Evolutionary conservation across 1,140 invertebrate genomes (phyloP).

Genomic region (Dryas iulia): DNA sequence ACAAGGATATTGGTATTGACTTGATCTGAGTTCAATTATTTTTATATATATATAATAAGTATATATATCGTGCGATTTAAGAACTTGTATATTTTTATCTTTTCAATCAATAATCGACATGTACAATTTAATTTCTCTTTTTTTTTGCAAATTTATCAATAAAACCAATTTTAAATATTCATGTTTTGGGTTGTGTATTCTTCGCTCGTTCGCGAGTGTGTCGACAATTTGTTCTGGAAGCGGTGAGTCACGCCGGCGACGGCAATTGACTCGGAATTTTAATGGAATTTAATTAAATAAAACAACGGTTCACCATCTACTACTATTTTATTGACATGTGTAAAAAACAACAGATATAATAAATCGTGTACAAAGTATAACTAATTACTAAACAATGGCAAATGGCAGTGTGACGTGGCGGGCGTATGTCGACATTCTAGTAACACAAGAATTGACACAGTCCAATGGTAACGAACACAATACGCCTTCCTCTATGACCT

Average conservation of each 20-base stretch:
- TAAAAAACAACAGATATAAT: conserved; percentile 62
- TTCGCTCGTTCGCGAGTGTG: conserved; percentile 23
- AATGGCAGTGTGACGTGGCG: conserved; percentile 72
- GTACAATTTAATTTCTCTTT: conserved; percentile 75
- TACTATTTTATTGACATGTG: conserved; percentile 70
- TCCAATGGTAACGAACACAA: conserved; percentile 70
- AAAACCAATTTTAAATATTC: conserved; percentile 79
- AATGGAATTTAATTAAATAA: conserved; percentile 74
- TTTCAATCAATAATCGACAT: conserved; percentile 77
- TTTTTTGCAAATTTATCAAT: conserved; percentile 78
- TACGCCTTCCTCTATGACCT: conserved; percentile 56
- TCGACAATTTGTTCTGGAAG: conserved; percentile 12
- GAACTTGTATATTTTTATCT: conserved; percentile 79
- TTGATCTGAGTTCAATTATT: conserved; percentile 74
- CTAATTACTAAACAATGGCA: too few species aligned
- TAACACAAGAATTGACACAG: conserved; percentile 81
- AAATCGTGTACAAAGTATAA: conserved; percentile 57
- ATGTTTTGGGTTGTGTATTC: conserved; percentile 55
- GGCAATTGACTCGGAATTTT: conserved; percentile 69
- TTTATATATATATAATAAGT: conserved; percentile 61
- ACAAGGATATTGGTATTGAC: conserved; percentile 79
- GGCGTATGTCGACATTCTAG: conserved; percentile 80
- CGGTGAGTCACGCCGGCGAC: conserved; percentile 52
- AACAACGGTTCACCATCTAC: conserved; percentile 63
- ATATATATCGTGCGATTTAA: conserved; percentile 76